These are phyloP conservation scores for Drosophila percnosoma DNA, from an alignment of 2,888 invertebrate species.

Conservation along the genomic window DNA sequence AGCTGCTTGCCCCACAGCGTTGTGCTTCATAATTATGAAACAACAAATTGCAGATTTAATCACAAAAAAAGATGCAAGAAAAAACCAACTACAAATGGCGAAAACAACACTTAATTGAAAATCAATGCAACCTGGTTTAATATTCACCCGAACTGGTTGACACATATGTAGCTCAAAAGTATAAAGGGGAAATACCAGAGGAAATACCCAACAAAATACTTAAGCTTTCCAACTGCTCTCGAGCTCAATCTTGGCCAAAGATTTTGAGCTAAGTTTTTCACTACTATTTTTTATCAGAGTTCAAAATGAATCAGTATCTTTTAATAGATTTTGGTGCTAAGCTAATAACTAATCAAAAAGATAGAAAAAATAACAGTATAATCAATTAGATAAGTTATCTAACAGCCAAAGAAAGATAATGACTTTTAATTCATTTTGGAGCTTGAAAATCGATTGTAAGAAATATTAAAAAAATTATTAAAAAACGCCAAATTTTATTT, in stretches of 20 bases:
- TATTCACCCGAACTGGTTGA: too few relatives aligned
- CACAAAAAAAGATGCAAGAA: slow-evolving; percentile 5
- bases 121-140: slow-evolving; percentile 1
- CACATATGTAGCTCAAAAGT: neutral
- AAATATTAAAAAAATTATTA: neutral
- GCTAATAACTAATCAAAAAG: neutral
- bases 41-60: slow-evolving; percentile 63
- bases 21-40: slow-evolving; percentile 66
- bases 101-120: slow-evolving; percentile 27
- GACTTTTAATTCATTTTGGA: neutral
- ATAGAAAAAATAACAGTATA: neutral
- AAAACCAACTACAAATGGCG: slow-evolving; percentile 9
- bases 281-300: neutral
- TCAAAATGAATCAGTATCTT: neutral
- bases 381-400: neutral
- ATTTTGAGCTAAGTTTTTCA: neutral
- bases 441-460: neutral
- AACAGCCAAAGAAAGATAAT: neutral
- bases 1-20: slow-evolving; percentile 50
- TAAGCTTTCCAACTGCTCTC: neutral
- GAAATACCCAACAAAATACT: neutral
- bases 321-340: neutral
- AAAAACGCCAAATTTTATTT: neutral
- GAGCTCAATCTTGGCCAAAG: neutral
- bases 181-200: too few relatives aligned